Evolutionary conservation across 2,113 vertebrate species (phyloP).

Genomic region (zebrafish (Danio rerio)): GRCz12tu NC_133185.1:24382001-24382500

Average conservation of each 20-base stretch:
- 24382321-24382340: constrained; percentile 4
- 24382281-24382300: background rate
- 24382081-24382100: too few species aligned
- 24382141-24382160: background rate
- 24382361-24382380: background rate
- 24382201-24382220: background rate
- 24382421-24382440: constrained; percentile 21
- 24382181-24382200: background rate
- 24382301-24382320: background rate
- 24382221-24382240: background rate
- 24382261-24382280: background rate
- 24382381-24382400: background rate
- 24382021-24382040: too few species aligned
- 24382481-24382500: constrained; percentile 44
- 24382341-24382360: background rate
- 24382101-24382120: too few species aligned
- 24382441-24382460: constrained; percentile 44
- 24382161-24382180: background rate
- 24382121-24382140: too few species aligned
- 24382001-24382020: too few species aligned
- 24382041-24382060: too few species aligned
- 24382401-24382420: background rate
- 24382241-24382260: background rate
- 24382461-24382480: constrained; percentile 25
- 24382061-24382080: too few species aligned